Conservation (phyloP, 2,888 invertebrate genomes). For the Drosophila differens region DNA sequence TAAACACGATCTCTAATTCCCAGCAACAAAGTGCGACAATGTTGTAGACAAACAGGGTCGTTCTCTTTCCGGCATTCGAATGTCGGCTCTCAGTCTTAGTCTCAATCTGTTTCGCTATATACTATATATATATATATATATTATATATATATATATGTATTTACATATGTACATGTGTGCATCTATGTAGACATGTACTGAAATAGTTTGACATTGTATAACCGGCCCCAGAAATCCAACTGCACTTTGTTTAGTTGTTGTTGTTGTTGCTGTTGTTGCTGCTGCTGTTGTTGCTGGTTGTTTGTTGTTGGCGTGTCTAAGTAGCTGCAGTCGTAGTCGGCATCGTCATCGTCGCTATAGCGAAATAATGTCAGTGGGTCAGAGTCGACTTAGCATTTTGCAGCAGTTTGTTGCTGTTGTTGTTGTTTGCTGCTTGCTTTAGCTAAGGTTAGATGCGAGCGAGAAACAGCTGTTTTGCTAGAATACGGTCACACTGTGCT, state of each 20-base stretch:
- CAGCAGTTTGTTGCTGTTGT: constrained; percentile 36
- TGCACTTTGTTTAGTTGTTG: constrained; percentile 53
- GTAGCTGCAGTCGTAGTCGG: constrained; percentile 29
- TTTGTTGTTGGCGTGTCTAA: constrained; percentile 35
- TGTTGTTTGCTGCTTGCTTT: constrained; percentile 19
- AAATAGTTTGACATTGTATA: constrained; percentile 46
- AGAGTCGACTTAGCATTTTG: constrained; percentile 83
- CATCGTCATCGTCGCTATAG: constrained; percentile 37
- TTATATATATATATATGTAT: not conserved
- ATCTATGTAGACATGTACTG: not conserved
- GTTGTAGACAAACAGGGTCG: constrained; percentile 39
- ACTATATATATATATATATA: not conserved
- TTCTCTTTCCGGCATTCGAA: constrained; percentile 49
- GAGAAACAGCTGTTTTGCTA: constrained; percentile 63
- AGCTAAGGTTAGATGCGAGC: constrained; percentile 59
- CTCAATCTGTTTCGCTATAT: not conserved
- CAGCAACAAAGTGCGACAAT: constrained; percentile 19
- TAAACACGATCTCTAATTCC: constrained; percentile 1
- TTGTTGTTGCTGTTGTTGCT: constrained; percentile 5
- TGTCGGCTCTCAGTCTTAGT: not conserved
- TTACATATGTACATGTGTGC: not conserved
- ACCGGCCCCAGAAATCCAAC: constrained; percentile 64
- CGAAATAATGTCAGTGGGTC: constrained; percentile 85
- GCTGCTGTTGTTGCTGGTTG: constrained; percentile 4
- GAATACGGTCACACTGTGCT: constrained; percentile 48